phyloP scores from a whole-genome alignment of 2,888 invertebrate species.

The Willowsia nigromaculata region DNA sequence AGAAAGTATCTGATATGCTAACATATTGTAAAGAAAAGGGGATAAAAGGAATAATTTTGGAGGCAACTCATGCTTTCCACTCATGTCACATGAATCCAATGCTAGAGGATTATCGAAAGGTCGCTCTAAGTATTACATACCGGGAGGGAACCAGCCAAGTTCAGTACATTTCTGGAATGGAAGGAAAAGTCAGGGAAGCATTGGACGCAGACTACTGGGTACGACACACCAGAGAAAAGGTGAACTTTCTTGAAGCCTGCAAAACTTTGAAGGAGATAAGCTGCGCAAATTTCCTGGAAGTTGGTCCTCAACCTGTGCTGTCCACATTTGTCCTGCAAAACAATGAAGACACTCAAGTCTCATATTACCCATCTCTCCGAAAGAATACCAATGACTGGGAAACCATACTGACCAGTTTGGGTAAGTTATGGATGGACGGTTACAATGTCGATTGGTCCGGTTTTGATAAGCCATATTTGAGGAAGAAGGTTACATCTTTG shows the following conservation, averaged over 20 bases:
- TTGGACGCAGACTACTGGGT: not conserved
- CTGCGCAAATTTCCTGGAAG: slow-evolving; percentile 28
- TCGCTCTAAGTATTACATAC: not conserved
- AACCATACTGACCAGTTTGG: slow-evolving; percentile 2
- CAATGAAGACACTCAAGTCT: not conserved
- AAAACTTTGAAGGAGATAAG: not conserved
- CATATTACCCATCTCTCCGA: slow-evolving; percentile 20
- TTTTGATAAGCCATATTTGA: slow-evolving; percentile 5
- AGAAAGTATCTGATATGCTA: not conserved
- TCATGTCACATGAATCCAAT: slow-evolving; percentile 68
- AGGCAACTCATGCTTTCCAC: slow-evolving; percentile 67
- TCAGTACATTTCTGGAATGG: not conserved
- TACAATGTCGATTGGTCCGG: slow-evolving; percentile 44
- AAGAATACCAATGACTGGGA: slow-evolving; percentile 1
- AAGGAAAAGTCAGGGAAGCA: not conserved
- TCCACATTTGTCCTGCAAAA: slow-evolving; percentile 44
- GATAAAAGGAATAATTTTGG: slow-evolving; percentile 50
- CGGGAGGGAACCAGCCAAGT: not conserved
- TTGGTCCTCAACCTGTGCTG: slow-evolving; percentile 64
- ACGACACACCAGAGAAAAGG: not conserved
- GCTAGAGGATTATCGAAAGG: slow-evolving; percentile 15
- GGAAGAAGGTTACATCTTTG: slow-evolving; percentile 1
- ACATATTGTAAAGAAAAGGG: not conserved
- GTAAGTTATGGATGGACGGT: not conserved
- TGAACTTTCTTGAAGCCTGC: not conserved